Evolutionary conservation across 2,113 vertebrate genomes (phyloP).

Genomic region (Sphaerodactylus townsendi): DNA sequence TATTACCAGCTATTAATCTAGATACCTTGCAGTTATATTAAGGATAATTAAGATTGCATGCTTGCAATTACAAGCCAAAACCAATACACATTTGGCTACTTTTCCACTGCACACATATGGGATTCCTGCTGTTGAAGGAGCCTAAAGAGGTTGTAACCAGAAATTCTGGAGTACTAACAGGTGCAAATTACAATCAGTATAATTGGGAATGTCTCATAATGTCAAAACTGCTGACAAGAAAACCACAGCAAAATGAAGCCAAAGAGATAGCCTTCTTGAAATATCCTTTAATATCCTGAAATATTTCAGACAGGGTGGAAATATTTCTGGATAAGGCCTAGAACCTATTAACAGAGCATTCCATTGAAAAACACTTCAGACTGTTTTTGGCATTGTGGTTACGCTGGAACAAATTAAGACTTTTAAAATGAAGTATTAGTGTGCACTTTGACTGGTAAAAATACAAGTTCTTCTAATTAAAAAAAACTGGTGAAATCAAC

Average conservation of each 20-base stretch:
- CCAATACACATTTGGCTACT: background rate
- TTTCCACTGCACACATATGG: background rate
- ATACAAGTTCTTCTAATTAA: background rate
- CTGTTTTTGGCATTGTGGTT: no score
- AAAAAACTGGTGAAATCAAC: no score
- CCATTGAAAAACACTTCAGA: background rate
- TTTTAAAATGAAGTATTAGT: no score
- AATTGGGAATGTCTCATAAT: background rate
- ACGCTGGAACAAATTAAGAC: no score
- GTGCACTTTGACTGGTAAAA: no score
- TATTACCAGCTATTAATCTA: constrained; percentile 1
- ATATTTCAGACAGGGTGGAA: background rate
- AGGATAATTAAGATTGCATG: background rate
- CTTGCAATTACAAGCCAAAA: constrained; percentile 6
- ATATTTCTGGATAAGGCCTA: background rate
- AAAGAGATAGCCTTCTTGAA: background rate
- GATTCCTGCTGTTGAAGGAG: background rate
- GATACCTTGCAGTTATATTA: constrained; percentile 10
- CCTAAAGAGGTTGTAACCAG: background rate
- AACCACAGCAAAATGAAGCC: background rate
- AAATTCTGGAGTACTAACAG: background rate
- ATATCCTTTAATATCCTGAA: background rate
- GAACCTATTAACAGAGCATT: background rate
- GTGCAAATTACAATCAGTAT: background rate
- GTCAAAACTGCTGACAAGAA: background rate